A percentile compares a stretch with the other conserved stretches of the same genome.
Evolutionary conservation across 2,113 vertebrate species (phyloP).

Genomic region (Odontophorus gujanensis): DNA sequence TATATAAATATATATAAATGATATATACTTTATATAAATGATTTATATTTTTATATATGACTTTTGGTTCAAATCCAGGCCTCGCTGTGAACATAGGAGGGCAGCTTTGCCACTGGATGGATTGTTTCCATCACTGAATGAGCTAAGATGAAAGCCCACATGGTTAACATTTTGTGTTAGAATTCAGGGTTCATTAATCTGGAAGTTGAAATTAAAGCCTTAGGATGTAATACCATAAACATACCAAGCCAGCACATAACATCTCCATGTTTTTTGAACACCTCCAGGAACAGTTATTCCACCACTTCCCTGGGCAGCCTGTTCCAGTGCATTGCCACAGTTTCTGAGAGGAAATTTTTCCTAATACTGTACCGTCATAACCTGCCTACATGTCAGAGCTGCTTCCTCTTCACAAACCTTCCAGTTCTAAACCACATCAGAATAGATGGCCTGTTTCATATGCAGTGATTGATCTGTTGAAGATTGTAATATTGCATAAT

Average conservation of each 20-base stretch:
- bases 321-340: no score
- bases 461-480: neutral
- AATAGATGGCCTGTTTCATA: neutral
- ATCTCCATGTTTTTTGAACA: no score
- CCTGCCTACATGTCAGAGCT: neutral
- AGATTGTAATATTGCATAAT: neutral
- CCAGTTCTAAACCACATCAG: neutral
- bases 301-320: no score
- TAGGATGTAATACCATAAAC: neutral
- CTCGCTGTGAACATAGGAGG: neutral
- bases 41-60: no score
- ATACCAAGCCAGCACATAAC: neutral
- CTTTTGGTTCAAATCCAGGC: neutral
- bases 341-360: no score
- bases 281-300: no score
- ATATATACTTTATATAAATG: no score
- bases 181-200: neutral
- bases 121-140: neutral
- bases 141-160: fast-evolving
- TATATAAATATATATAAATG: no score
- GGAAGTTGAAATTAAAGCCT: neutral
- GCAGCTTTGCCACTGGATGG: neutral
- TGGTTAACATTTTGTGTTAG: neutral
- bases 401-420: neutral
- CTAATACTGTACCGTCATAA: neutral